These are phyloP conservation scores for Amniataba percoides DNA, from an alignment of 2,797 vertebrate genomes.

Conservation along the genomic window DNA sequence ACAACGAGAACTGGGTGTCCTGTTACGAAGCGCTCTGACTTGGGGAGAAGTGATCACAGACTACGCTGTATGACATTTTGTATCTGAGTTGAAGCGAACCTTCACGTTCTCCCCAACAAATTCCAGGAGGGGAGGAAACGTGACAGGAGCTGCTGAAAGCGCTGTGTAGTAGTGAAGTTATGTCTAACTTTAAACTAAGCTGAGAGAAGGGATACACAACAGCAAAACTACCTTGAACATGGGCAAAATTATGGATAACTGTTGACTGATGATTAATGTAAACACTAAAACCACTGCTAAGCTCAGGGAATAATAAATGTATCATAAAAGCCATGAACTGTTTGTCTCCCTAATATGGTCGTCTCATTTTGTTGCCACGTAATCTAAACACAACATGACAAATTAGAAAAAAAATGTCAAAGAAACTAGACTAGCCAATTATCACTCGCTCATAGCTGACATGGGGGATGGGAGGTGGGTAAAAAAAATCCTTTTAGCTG, in stretches of 20 bases:
- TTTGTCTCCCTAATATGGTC: background rate
- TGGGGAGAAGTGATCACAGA: constrained; percentile 28
- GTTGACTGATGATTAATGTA: constrained; percentile 4
- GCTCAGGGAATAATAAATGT: background rate
- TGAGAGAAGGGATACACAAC: constrained; percentile 2
- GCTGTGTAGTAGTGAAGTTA: constrained; percentile 19
- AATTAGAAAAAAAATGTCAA: constrained; percentile 34
- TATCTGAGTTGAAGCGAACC: constrained; percentile 38
- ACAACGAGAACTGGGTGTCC: constrained; percentile 37
- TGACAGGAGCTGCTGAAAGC: constrained; percentile 44
- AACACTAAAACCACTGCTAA: background rate
- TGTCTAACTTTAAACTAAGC: constrained; percentile 34
- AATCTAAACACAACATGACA: constrained; percentile 31
- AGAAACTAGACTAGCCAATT: constrained; percentile 17
- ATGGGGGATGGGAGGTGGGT: constrained; percentile 34
- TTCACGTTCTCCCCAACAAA: constrained; percentile 44
- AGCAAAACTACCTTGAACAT: constrained; percentile 15
- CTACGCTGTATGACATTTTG: constrained; percentile 52
- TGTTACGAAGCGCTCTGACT: constrained; percentile 27
- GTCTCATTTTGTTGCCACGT: constrained; percentile 13
- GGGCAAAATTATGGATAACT: constrained; percentile 1
- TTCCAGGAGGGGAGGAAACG: constrained; percentile 47
- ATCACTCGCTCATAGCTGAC: constrained; percentile 35
- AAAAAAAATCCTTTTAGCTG: constrained; percentile 78
- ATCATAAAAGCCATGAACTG: background rate